Evolutionary conservation across 2,797 vertebrate species (phyloP).

Genomic region (Galago senegalensis): DNA sequence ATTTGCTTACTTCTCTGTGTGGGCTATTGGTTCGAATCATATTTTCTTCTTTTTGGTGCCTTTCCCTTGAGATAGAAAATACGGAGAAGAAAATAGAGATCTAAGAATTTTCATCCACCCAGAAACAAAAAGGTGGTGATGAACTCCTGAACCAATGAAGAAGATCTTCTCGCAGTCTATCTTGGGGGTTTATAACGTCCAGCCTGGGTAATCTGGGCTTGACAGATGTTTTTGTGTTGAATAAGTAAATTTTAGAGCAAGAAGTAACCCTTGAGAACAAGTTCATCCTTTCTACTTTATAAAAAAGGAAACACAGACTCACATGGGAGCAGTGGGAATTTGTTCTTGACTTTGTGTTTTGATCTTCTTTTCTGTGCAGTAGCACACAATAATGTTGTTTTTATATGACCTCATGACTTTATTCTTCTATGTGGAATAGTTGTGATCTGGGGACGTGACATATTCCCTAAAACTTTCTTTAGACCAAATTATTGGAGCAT

Average conservation of each 20-base stretch:
- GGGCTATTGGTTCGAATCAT: background rate
- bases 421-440: background rate
- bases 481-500: background rate
- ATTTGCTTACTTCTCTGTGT: background rate
- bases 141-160: background rate
- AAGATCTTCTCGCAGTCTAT: background rate
- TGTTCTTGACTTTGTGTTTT: background rate
- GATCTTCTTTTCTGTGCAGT: background rate
- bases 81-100: background rate
- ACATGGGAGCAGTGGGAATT: background rate
- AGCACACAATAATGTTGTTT: background rate
- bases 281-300: background rate
- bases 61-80: background rate
- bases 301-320: background rate
- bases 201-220: background rate
- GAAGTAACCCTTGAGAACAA: background rate
- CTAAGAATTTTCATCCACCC: background rate
- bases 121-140: background rate
- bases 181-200: background rate
- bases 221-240: conserved; percentile 15
- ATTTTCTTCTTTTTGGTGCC: background rate
- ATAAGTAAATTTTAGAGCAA: conserved; percentile 17
- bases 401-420: background rate
- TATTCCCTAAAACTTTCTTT: background rate
- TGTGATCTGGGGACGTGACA: background rate